phyloP scores from a whole-genome alignment of 2,797 vertebrate genomes.

The Hemitrygon akajei region DNA sequence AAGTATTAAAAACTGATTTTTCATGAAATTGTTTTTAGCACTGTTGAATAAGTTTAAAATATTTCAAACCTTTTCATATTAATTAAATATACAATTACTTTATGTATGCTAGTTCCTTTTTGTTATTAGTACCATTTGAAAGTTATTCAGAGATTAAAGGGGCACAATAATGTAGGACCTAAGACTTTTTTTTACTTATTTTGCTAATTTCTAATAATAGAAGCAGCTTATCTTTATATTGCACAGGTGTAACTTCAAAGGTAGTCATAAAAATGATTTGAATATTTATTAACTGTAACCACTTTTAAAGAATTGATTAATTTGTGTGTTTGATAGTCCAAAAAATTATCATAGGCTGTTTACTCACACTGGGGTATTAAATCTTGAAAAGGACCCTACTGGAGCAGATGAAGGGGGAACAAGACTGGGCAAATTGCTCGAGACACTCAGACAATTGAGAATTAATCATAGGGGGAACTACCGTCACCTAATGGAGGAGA shows the following conservation, averaged over 20 bases:
- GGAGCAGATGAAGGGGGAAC: conserved; percentile 71
- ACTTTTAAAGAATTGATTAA: conserved; percentile 25
- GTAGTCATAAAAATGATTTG: not conserved
- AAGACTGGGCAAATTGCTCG: conserved; percentile 77
- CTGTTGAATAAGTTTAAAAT: not conserved
- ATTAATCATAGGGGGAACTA: conserved; percentile 96
- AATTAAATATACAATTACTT: not conserved
- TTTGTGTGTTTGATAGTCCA: conserved; percentile 18
- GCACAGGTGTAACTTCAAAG: conserved; percentile 3
- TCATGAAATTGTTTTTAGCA: not conserved
- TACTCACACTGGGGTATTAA: conserved; percentile 88
- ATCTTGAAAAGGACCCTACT: conserved; percentile 83
- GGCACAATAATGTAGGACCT: not conserved
- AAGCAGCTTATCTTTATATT: conserved; percentile 13
- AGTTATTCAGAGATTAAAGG: not conserved
- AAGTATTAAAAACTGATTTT: not conserved
- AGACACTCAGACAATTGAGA: conserved; percentile 94
- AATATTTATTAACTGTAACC: conserved; percentile 9
- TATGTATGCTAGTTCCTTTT: not conserved
- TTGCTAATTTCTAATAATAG: not conserved
- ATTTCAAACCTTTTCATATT: not conserved
- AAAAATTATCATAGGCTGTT: conserved; percentile 51
- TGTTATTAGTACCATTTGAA: not conserved
- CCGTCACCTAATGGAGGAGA: conserved; percentile 88
- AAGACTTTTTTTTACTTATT: conserved; percentile 5